Evolutionary conservation across 64 coral and sea anemone species (phyloP).

Genomic region (Hydrozoanthus tunicans): DNA sequence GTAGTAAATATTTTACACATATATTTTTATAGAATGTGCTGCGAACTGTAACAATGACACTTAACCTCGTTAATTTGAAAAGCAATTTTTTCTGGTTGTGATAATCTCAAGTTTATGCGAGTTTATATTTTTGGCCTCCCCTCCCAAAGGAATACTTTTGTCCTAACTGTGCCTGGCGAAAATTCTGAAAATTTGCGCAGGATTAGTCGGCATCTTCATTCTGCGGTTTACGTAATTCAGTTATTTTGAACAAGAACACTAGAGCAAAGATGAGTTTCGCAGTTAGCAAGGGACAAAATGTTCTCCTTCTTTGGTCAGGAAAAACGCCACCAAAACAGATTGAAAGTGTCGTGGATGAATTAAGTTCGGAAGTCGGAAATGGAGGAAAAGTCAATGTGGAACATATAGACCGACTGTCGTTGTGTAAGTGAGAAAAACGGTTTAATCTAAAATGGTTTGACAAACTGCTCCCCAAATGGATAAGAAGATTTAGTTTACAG

Average conservation of each 20-base stretch:
- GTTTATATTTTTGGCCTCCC: background rate
- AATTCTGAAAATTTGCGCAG: background rate
- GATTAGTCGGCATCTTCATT: slow-evolving; percentile 24
- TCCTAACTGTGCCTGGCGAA: background rate
- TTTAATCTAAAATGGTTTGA: background rate
- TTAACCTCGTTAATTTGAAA: background rate
- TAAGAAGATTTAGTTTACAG: too few species aligned
- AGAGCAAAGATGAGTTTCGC: slow-evolving; percentile 45
- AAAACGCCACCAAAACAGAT: slow-evolving; percentile 70
- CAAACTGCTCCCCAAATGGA: too few species aligned
- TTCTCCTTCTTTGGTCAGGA: slow-evolving; percentile 95
- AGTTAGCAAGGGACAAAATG: slow-evolving; percentile 52
- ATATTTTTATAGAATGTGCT: background rate
- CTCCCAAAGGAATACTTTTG: background rate
- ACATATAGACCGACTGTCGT: slow-evolving; percentile 74
- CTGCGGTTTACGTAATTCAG: background rate
- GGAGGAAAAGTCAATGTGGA: slow-evolving; percentile 79
- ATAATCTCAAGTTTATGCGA: background rate
- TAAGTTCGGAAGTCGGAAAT: slow-evolving; percentile 52
- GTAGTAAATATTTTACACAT: background rate
- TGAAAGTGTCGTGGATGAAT: slow-evolving; percentile 67
- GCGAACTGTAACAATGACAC: too few species aligned
- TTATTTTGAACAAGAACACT: background rate
- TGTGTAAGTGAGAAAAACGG: slow-evolving; percentile 67
- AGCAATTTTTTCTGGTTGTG: too few species aligned